phyloP scores from a whole-genome alignment of 2,113 vertebrate genomes.

The Myotis davidii region DNA sequence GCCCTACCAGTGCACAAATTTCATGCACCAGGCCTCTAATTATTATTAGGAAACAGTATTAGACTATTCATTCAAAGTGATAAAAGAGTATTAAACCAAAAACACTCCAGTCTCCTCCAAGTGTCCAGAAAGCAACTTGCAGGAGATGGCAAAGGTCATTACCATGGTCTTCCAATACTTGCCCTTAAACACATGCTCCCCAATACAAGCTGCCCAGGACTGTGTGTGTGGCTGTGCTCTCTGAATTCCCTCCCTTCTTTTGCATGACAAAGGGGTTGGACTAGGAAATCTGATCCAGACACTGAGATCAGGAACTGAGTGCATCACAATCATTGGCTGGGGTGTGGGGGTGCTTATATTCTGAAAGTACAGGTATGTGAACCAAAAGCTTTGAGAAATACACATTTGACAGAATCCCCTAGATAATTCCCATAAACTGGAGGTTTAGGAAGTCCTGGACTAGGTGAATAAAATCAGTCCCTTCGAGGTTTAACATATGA shows the following conservation, averaged over 20 bases:
- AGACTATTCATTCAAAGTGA: too few species aligned
- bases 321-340: accelerated
- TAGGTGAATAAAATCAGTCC: too few species aligned
- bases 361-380: neutral
- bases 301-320: neutral
- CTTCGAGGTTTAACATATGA: too few species aligned
- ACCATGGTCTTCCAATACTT: too few species aligned
- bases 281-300: too few species aligned
- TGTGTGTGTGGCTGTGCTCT: neutral
- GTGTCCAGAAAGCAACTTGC: accelerated
- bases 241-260: neutral
- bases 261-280: accelerated
- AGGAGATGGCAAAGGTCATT: neutral
- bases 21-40: too few species aligned
- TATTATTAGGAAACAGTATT: too few species aligned
- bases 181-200: neutral
- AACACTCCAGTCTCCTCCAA: neutral
- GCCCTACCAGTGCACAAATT: too few species aligned
- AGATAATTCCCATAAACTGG: neutral
- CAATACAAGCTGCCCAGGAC: neutral
- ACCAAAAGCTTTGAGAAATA: neutral
- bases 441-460: neutral
- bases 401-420: neutral
- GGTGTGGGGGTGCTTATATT: too few species aligned
- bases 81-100: too few species aligned